Base-by-base conservation (phyloP, 2,113 vertebrate genomes). In the Paraplagusia blochii region DNA sequence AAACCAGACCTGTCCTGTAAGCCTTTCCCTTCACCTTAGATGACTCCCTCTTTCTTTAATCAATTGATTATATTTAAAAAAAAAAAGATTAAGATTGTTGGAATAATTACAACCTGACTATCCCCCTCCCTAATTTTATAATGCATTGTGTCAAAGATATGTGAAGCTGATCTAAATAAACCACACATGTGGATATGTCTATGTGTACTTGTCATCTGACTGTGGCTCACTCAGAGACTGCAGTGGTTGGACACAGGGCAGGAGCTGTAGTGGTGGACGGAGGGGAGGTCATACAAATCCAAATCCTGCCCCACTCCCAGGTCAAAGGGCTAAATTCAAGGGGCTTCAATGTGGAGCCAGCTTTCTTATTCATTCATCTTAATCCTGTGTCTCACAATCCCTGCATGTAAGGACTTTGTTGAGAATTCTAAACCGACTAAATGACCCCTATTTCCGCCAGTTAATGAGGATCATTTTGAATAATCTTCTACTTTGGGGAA, bases 241-340 rank as follows among this genome's bases (percentile, higher is more conserved):
- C 58, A 34, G 57, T 29, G 63, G 34, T 56, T 65, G 72, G 66
- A 18, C 53, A 75, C 53, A 54, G 45, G 1, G 56, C 39, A 56
- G 49, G 51, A 68, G 79, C 44, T 61, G 69, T 67, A 36, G 50
- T 78, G 43, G 57, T 60, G 15, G 55, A 67, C 48, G 44, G 65
- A 71, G 43, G 53, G 22, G 36, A 80, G 83, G 83, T 81, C 77
- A 85, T 34, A 68, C 75, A 65, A 15, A 69, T 75, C 40, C 71
- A 71, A 65, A 76, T 82, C 75, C 66, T 60, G 59, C 82, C 80
- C 72, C 72, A 67, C 76, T 67, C 49, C 47, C 43, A 70, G 72
- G 72, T 81, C 72, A 83, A 64, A 84, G 76, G 69, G 81, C 74
- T 81, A 68, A 79, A 76, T 81, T 86, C 80, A 80, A 77, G 70